A percentile compares a stretch with the other conserved stretches of the same genome.
Conservation (phyloP, 2,113 vertebrate genomes). For the Megalops atlanticus region DNA sequence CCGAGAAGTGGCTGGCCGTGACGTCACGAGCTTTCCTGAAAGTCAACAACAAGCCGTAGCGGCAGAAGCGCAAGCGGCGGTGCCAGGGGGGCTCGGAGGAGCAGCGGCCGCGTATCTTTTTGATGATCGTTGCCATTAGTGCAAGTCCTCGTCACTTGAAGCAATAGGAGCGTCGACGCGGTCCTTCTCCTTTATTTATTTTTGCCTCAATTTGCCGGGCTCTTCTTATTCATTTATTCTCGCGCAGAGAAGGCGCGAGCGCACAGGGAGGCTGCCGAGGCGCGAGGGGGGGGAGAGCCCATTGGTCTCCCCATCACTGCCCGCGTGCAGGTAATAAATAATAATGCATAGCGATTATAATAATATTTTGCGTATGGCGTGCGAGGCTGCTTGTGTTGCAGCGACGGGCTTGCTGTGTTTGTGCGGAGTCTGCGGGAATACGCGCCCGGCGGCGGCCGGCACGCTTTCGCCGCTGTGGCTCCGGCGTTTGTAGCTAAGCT, state of each 20-base stretch:
- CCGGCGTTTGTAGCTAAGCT: background rate
- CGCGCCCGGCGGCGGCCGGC: background rate
- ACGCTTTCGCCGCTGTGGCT: background rate
- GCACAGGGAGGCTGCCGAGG: conserved; percentile 30
- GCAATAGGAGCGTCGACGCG: conserved; percentile 21
- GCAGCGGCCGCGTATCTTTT: conserved; percentile 22
- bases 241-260: conserved; percentile 40
- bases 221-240: conserved; percentile 21
- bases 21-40: conserved; percentile 79
- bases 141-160: background rate
- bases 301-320: conserved; percentile 42
- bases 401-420: background rate
- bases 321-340: conserved; percentile 49
- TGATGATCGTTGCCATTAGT: background rate
- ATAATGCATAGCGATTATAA: background rate
- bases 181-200: conserved; percentile 12
- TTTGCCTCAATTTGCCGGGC: background rate
- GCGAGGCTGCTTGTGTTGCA: background rate
- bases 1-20: conserved; percentile 54
- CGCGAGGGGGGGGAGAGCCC: conserved; percentile 34
- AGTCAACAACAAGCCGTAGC: conserved; percentile 75
- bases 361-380: conserved; percentile 6
- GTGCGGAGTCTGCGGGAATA: background rate
- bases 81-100: conserved; percentile 32
- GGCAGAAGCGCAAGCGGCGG: conserved; percentile 50